Percentiles rank a stretch among this genome's conserved stretches.
These are phyloP conservation scores for Lampris incognitus DNA, from an alignment of 2,113 vertebrate genomes.

Conservation along the genomic window DNA sequence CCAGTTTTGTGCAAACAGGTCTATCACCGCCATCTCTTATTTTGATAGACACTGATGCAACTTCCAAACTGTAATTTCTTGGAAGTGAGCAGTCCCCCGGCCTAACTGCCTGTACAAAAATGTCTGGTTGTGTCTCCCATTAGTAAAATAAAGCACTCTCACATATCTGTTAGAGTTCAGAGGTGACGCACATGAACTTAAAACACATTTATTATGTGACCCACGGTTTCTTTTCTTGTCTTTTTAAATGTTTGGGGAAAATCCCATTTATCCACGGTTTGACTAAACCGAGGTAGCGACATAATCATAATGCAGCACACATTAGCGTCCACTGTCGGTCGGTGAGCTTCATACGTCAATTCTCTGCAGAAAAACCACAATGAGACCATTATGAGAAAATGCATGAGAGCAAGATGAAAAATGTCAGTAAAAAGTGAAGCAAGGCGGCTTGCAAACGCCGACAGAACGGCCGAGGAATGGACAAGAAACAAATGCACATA, in stretches of 20 bases:
- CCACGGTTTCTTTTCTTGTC: not conserved
- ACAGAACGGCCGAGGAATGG: constrained; percentile 23
- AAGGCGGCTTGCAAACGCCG: constrained; percentile 27
- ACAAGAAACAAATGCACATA: not conserved
- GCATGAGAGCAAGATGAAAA: constrained; percentile 55
- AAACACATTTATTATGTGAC: not conserved
- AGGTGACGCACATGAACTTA: no score
- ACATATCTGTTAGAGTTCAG: no score
- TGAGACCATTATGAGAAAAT: constrained; percentile 58
- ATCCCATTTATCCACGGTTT: not conserved
- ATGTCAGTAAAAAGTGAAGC: constrained; percentile 39
- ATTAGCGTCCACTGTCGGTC: constrained; percentile 55
- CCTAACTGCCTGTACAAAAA: not conserved
- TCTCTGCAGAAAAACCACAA: constrained; percentile 60
- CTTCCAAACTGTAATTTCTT: not conserved
- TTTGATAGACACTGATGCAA: not conserved
- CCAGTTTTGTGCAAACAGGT: constrained; percentile 1
- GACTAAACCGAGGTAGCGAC: constrained; percentile 34
- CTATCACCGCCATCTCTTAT: not conserved
- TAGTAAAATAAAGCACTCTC: no score
- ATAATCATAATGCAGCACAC: constrained; percentile 69
- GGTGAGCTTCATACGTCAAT: constrained; percentile 53
- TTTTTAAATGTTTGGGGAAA: constrained; percentile 5
- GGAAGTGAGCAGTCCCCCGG: no score
- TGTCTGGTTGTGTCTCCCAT: no score